These are phyloP conservation scores for Lycophotia porphyrea DNA, from an alignment of 2,888 invertebrate species.

Conservation along the genomic window DNA sequence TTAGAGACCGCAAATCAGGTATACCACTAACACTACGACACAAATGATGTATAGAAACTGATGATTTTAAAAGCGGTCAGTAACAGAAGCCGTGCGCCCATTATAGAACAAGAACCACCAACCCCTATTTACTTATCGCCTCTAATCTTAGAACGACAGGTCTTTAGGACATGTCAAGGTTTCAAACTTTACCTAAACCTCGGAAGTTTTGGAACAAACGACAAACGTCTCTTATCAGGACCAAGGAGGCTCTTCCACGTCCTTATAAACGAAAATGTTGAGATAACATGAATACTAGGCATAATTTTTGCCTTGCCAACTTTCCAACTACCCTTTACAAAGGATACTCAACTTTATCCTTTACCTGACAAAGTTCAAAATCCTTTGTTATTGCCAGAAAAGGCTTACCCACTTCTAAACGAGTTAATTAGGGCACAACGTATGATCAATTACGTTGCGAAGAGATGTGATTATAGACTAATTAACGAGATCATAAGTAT, in stretches of 20 bases:
- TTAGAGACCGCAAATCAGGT: not conserved
- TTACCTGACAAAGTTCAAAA: not conserved
- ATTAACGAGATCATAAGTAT: conserved; percentile 59
- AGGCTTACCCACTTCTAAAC: conserved; percentile 27
- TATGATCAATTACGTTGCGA: conserved; percentile 66
- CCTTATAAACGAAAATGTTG: conserved; percentile 33
- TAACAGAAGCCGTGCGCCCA: not conserved
- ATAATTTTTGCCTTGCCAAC: conserved; percentile 50
- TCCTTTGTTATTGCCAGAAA: not conserved
- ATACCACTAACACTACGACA: too few species aligned
- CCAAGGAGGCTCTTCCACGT: conserved; percentile 43
- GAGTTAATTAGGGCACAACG: conserved; percentile 58
- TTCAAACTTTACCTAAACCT: conserved; percentile 24
- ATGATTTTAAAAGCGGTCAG: not conserved
- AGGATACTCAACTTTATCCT: not conserved
- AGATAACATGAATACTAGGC: conserved; percentile 52
- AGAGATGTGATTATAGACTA: conserved; percentile 60
- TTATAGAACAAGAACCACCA: not conserved
- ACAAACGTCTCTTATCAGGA: conserved; percentile 52
- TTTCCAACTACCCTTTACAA: not conserved
- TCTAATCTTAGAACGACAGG: conserved; percentile 21
- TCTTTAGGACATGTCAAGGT: conserved; percentile 22
- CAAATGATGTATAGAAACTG: not conserved
- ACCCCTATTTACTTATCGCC: conserved; percentile 21
- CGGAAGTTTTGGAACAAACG: conserved; percentile 43